Conservation (phyloP, 2,113 vertebrate species). For the Chloropsis cyanopogon region DNA sequence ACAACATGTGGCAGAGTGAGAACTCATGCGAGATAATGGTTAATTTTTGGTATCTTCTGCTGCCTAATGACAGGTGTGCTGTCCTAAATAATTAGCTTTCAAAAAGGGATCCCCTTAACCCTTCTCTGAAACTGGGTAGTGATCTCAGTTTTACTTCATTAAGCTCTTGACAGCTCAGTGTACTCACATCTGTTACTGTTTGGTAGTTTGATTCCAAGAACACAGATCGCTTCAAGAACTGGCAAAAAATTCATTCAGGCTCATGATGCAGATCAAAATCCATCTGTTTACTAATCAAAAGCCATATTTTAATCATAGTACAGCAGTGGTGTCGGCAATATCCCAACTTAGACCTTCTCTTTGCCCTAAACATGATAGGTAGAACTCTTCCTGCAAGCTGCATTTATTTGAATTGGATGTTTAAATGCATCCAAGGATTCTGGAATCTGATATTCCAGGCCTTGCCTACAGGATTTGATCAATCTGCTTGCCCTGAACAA, state of each 20-base stretch:
- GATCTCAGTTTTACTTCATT: constrained; percentile 70
- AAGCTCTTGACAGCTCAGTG: constrained; percentile 72
- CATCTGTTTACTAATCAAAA: constrained; percentile 76
- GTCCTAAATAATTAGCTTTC: constrained; percentile 69
- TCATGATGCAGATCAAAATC: constrained; percentile 60
- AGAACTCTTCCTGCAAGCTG: not conserved
- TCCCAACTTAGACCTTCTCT: not conserved
- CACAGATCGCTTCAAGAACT: constrained; percentile 64
- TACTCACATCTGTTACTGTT: constrained; percentile 72
- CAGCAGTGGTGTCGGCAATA: constrained; percentile 1
- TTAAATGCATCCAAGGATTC: not conserved
- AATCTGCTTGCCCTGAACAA: not conserved
- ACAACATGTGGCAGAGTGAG: constrained; percentile 29
- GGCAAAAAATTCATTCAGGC: constrained; percentile 62
- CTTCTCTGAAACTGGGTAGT: constrained; percentile 44
- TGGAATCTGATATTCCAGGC: not conserved
- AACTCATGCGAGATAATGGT: constrained; percentile 43
- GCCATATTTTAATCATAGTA: constrained; percentile 51
- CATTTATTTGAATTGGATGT: not conserved
- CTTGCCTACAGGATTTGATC: not conserved
- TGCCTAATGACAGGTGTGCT: constrained; percentile 64
- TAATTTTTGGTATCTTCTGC: constrained; percentile 44
- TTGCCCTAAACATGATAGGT: not conserved
- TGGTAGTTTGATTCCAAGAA: constrained; percentile 65
- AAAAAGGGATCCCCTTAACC: constrained; percentile 57